phyloP scores from a whole-genome alignment of 2,888 invertebrate species.

The Callinectes sapidus region DNA sequence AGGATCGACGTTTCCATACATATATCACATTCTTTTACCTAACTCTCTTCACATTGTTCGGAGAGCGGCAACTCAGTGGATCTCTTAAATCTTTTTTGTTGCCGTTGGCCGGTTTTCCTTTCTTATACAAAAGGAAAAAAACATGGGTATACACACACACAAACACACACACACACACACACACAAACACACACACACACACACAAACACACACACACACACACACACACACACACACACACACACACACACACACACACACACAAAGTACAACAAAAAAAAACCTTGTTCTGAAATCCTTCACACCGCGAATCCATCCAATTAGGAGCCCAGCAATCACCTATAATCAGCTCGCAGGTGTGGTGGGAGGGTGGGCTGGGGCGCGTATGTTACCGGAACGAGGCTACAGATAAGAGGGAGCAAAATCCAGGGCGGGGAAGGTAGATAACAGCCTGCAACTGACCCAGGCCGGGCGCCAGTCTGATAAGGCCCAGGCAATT shows the following conservation, averaged over 20 bases:
- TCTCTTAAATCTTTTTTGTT: no score
- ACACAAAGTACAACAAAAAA: not conserved
- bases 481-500: conserved; percentile 13
- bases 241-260: not conserved
- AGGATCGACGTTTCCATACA: no score
- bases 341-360: conserved; percentile 13
- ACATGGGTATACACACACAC: not conserved
- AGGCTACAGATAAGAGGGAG: conserved; percentile 14
- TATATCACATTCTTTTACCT: no score
- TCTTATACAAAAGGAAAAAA: no score
- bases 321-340: not conserved
- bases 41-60: no score
- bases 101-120: no score
- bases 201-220: not conserved
- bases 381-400: conserved; percentile 6
- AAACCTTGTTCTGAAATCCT: not conserved
- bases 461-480: not conserved
- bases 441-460: not conserved
- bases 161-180: not conserved
- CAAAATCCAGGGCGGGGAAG: conserved; percentile 10
- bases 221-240: not conserved
- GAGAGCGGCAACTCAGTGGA: no score
- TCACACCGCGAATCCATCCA: conserved; percentile 4
- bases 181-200: not conserved
- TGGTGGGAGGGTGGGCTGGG: not conserved